A percentile compares a stretch with the other conserved stretches of the same genome.
Conservation (phyloP, 2,113 vertebrate genomes). For the Sprattus sprattus region DNA sequence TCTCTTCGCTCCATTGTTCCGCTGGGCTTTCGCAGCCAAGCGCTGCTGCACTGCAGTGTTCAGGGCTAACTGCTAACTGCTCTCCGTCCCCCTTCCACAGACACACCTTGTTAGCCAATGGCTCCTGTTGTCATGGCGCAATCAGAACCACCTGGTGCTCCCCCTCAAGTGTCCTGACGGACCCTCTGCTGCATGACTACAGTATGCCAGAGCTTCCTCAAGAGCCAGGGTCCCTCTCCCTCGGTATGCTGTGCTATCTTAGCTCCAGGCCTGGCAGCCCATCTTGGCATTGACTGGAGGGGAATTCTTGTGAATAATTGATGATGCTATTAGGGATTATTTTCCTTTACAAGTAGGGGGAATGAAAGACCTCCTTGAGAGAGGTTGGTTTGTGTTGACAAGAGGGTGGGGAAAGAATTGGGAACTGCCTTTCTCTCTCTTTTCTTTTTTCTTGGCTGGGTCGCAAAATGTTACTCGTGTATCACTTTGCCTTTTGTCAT, state of each 20-base stretch:
- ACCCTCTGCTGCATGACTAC: background rate
- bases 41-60: slow-evolving; percentile 4
- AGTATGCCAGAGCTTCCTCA: background rate
- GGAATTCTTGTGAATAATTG: slow-evolving; percentile 38
- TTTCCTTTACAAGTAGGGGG: slow-evolving; percentile 14
- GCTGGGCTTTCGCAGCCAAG: background rate
- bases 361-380: background rate
- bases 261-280: slow-evolving; percentile 2
- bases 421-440: background rate
- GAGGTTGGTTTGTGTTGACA: background rate
- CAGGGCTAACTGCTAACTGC: background rate
- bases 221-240: background rate
- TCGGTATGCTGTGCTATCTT: slow-evolving; percentile 26
- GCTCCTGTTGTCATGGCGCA: background rate
- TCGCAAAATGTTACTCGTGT: background rate
- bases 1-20: background rate
- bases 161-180: background rate
- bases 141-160: background rate
- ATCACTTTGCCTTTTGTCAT: background rate
- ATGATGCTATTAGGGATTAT: slow-evolving; percentile 35
- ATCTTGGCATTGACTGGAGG: slow-evolving; percentile 6
- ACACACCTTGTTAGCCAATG: background rate
- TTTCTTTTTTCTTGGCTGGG: background rate
- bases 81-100: background rate
- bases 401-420: background rate